Conservation (phyloP, 2,113 vertebrate genomes). For the Pituophis catenifer region DNA sequence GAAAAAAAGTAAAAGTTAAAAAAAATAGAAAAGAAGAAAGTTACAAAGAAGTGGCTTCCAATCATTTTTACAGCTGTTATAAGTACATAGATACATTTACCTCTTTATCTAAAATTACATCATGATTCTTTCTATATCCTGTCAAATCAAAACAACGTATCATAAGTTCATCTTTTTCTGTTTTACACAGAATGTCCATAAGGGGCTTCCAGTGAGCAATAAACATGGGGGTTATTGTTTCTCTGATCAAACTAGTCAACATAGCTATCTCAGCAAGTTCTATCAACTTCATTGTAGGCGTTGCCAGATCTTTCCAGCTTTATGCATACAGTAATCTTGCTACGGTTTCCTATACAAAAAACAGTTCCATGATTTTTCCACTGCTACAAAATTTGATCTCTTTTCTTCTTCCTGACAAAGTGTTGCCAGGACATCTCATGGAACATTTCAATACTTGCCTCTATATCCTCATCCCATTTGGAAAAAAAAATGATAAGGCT, state of each 20-base stretch:
- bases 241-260: background rate
- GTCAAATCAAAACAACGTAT: background rate
- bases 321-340: background rate
- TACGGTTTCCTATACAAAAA: background rate
- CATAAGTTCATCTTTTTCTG: background rate
- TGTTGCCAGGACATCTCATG: background rate
- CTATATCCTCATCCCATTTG: background rate
- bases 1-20: background rate
- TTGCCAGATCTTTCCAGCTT: background rate
- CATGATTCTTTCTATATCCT: background rate
- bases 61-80: background rate
- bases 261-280: background rate
- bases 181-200: background rate
- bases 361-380: background rate
- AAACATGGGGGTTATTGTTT: background rate
- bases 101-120: background rate
- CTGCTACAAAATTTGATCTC: background rate
- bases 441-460: background rate
- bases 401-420: background rate
- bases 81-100: background rate
- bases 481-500: background rate
- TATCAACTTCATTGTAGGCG: background rate
- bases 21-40: background rate
- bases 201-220: background rate
- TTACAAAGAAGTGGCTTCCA: background rate